Conservation (phyloP, 2,113 vertebrate species). For the Scartelaos histophorus region DNA sequence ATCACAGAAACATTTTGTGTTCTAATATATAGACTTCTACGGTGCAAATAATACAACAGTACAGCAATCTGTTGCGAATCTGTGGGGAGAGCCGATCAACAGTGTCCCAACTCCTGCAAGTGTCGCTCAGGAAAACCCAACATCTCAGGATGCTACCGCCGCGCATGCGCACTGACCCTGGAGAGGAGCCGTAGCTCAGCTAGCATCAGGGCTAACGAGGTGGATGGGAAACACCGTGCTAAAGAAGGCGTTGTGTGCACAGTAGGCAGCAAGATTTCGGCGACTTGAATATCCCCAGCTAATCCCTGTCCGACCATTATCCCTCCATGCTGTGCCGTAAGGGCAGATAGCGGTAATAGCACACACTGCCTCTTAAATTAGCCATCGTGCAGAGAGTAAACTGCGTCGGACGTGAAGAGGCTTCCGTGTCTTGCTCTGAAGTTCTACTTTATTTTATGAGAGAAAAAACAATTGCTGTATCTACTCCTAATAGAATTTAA, state of each 20-base stretch:
- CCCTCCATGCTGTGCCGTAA: constrained; percentile 54
- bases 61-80: background rate
- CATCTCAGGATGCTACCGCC: background rate
- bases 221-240: constrained; percentile 36
- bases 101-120: background rate
- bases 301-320: constrained; percentile 69
- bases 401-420: constrained; percentile 36
- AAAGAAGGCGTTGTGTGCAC: constrained; percentile 62
- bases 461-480: background rate
- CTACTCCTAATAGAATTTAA: constrained; percentile 3
- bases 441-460: background rate
- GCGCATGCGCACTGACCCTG: constrained; percentile 57
- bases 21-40: background rate
- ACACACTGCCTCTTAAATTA: constrained; percentile 61
- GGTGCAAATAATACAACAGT: background rate
- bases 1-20: background rate
- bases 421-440: constrained; percentile 2
- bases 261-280: constrained; percentile 43
- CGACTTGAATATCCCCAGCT: constrained; percentile 66
- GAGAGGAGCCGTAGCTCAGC: constrained; percentile 37
- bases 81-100: background rate
- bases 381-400: constrained; percentile 42
- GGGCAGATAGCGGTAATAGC: constrained; percentile 66
- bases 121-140: constrained; percentile 14
- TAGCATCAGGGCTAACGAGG: constrained; percentile 63